Evolutionary conservation across 2,797 vertebrate species (phyloP).

Genomic region (Staurois parvus): DNA sequence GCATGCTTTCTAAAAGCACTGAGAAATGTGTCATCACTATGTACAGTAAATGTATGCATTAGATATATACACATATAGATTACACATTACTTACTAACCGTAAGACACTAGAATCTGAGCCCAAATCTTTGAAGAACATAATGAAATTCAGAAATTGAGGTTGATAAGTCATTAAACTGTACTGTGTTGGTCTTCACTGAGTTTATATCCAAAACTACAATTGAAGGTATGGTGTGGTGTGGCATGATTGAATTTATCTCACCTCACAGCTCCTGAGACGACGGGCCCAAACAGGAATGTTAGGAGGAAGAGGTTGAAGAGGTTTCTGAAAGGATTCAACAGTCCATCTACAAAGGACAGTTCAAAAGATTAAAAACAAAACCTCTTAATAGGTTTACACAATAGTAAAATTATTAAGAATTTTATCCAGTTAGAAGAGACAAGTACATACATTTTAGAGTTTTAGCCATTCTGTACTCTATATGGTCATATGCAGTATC

Average conservation of each 20-base stretch:
- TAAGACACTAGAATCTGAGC: too few species aligned
- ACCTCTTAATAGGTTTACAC: neutral
- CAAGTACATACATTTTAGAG: too few species aligned
- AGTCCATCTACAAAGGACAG: slow-evolving; percentile 3
- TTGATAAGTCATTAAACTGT: neutral
- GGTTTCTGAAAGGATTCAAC: slow-evolving; percentile 73
- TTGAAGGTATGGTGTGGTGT: neutral
- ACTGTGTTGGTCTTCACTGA: neutral
- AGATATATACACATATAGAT: too few species aligned
- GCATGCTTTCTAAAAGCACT: too few species aligned
- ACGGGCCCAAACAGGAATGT: slow-evolving; percentile 79
- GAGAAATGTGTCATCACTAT: too few species aligned
- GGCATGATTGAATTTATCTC: slow-evolving; percentile 32
- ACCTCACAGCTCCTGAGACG: slow-evolving; percentile 83
- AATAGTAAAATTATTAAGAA: neutral
- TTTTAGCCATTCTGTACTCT: too few species aligned
- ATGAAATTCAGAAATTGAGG: too few species aligned
- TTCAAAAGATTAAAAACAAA: neutral
- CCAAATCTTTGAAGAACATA: too few species aligned
- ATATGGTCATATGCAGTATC: too few species aligned
- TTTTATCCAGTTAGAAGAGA: too few species aligned
- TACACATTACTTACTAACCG: too few species aligned
- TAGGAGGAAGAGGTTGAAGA: slow-evolving; percentile 76
- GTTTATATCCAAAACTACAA: neutral
- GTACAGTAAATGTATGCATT: too few species aligned